A percentile compares a stretch with the other conserved stretches of the same genome.
phyloP scores from a whole-genome alignment of 2,113 vertebrate genomes.

The Sus scrofa region T2T-Sscrofa CM000814.6:44029501-44030000 shows the following conservation, averaged over 20 bases:
- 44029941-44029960: neutral
- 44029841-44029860: accelerated
- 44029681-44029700: no score
- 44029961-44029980: neutral
- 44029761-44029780: neutral
- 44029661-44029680: neutral
- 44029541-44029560: constrained; percentile 37
- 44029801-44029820: neutral
- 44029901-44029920: accelerated
- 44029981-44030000: neutral
- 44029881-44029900: neutral
- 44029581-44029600: neutral
- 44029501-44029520: constrained; percentile 35
- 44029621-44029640: constrained; percentile 16
- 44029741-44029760: neutral
- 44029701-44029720: no score
- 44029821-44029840: neutral
- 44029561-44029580: constrained; percentile 70
- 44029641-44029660: constrained; percentile 1
- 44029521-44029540: constrained; percentile 54
- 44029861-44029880: neutral
- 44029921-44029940: neutral
- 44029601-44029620: neutral
- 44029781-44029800: neutral
- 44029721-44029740: neutral